Conservation (phyloP, 2,888 invertebrate genomes). For the Drosophila longiperda region DNA sequence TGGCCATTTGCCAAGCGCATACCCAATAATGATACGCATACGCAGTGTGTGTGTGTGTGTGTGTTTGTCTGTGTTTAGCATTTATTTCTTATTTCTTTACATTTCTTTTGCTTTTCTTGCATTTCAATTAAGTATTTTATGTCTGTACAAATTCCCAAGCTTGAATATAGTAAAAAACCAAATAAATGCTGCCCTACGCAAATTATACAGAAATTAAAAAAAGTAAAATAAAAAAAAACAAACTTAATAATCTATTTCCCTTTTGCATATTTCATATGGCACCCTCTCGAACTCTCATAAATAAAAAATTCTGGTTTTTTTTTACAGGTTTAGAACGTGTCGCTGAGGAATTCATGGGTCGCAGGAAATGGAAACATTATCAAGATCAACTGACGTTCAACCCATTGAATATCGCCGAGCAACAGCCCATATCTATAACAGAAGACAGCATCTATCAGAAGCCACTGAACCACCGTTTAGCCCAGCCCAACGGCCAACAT, state of each 20-base stretch:
- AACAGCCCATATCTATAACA: slow-evolving; percentile 74
- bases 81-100: slow-evolving; percentile 23
- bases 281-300: slow-evolving; percentile 14
- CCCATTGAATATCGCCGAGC: slow-evolving; percentile 83
- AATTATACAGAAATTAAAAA: slow-evolving; percentile 57
- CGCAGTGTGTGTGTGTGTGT: slow-evolving; percentile 44
- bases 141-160: slow-evolving; percentile 74
- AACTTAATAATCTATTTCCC: slow-evolving; percentile 38
- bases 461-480: slow-evolving; percentile 69
- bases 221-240: neutral
- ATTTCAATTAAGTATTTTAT: slow-evolving; percentile 73
- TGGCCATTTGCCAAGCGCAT: slow-evolving; percentile 17
- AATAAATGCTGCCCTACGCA: slow-evolving; percentile 50
- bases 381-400: slow-evolving; percentile 90
- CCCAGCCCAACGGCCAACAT: slow-evolving; percentile 62
- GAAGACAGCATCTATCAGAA: slow-evolving; percentile 48
- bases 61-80: slow-evolving; percentile 33
- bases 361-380: slow-evolving; percentile 97
- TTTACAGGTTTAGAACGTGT: slow-evolving; percentile 98
- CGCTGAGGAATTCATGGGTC: slow-evolving; percentile 98
- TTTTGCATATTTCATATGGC: slow-evolving; percentile 42
- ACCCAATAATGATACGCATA: slow-evolving; percentile 75
- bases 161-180: slow-evolving; percentile 23
- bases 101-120: slow-evolving; percentile 26
- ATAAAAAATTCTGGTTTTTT: slow-evolving; percentile 1